Percentiles rank a stretch among this genome's conserved stretches.
These are phyloP conservation scores for Chaetodon trifascialis DNA, from an alignment of 2,113 vertebrate genomes.

Conservation along the genomic window DNA sequence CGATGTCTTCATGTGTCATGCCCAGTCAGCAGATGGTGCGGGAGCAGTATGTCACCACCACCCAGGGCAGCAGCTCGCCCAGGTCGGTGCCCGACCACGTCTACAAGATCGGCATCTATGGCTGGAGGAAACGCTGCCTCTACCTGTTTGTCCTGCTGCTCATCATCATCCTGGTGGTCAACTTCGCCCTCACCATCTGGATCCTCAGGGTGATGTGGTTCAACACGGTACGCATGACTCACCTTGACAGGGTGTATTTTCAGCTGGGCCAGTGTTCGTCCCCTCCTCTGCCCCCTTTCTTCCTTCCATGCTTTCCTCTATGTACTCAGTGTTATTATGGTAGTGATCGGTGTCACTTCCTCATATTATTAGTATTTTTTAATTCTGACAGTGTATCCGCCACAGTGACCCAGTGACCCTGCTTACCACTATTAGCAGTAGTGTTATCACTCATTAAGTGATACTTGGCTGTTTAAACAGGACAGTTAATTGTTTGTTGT, in stretches of 20 bases:
- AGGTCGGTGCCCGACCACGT: conserved; percentile 84
- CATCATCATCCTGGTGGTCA: conserved; percentile 92
- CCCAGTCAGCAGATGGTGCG: conserved; percentile 90
- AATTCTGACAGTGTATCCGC: background rate
- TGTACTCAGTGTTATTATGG: background rate
- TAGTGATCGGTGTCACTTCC: background rate
- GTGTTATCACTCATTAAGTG: conserved; percentile 23
- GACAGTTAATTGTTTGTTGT: conserved; percentile 34
- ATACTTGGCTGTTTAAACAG: conserved; percentile 35
- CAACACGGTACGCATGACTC: conserved; percentile 88
- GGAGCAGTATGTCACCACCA: conserved; percentile 91
- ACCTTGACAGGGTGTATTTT: background rate
- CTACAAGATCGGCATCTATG: conserved; percentile 97
- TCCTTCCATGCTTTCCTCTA: background rate
- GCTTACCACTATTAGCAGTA: background rate
- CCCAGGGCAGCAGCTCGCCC: conserved; percentile 86
- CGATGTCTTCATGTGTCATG: background rate
- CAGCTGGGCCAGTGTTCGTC: background rate
- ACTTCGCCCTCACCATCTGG: conserved; percentile 96
- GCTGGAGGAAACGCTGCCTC: conserved; percentile 98
- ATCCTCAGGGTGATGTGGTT: conserved; percentile 99
- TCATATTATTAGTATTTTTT: background rate
- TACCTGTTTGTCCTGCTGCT: conserved; percentile 96
- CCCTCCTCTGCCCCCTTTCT: no score
- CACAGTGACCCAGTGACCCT: background rate